Evolutionary conservation across 30 jellyfish, hydroid and myxozoan genomes (phyloP).

Genomic region (Pelagia noctiluca): DNA sequence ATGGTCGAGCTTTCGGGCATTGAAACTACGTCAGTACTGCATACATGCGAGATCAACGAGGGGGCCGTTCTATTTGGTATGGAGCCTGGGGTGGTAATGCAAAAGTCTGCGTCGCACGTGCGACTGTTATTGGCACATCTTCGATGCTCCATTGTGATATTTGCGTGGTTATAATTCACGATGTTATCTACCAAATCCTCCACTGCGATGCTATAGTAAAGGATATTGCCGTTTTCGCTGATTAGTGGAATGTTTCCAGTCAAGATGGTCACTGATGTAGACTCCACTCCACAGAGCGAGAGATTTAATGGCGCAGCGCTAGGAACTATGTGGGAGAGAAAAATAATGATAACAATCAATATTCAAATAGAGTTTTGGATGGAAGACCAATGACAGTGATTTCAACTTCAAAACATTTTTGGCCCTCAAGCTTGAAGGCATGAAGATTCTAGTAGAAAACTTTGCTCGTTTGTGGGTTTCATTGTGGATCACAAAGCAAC

Average conservation of each 20-base stretch:
- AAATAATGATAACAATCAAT: too few relatives aligned
- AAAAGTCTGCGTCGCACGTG: background rate
- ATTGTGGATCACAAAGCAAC: too few relatives aligned
- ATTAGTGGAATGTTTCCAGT: slow-evolving; percentile 33
- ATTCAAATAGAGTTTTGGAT: too few relatives aligned
- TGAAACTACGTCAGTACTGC: background rate
- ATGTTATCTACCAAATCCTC: background rate
- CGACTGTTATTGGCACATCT: background rate
- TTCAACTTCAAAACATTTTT: too few relatives aligned
- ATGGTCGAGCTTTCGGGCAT: slow-evolving; percentile 24
- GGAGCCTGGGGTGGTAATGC: too few relatives aligned
- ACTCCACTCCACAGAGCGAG: background rate
- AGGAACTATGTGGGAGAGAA: too few relatives aligned
- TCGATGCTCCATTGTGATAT: background rate
- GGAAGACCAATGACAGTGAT: too few relatives aligned
- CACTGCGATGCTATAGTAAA: background rate
- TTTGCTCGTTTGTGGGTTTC: too few relatives aligned
- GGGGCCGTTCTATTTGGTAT: background rate
- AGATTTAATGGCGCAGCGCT: background rate
- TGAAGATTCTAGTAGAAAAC: too few relatives aligned
- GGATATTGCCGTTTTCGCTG: slow-evolving; percentile 45
- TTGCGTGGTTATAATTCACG: background rate
- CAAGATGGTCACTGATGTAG: slow-evolving; percentile 1
- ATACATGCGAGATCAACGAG: background rate
- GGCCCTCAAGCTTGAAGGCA: too few relatives aligned